These are phyloP conservation scores for Characodon lateralis DNA, from an alignment of 2,797 vertebrate species.

Conservation along the genomic window DNA sequence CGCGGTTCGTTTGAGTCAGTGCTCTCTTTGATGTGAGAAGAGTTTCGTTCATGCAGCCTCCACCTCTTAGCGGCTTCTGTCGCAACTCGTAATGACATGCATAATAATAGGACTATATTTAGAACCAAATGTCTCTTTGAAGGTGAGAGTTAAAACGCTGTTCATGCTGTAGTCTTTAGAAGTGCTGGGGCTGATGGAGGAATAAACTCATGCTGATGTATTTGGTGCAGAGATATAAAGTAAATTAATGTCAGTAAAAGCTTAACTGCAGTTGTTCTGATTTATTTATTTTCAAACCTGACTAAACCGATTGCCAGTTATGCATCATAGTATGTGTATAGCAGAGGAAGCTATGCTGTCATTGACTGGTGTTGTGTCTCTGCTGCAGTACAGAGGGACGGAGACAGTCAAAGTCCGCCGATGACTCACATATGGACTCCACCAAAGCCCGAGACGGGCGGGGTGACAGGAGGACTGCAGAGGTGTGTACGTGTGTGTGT, in stretches of 20 bases:
- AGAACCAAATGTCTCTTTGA: not conserved
- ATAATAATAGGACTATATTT: constrained; percentile 8
- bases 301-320: not conserved
- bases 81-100: constrained; percentile 9
- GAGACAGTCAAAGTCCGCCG: constrained; percentile 62
- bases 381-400: constrained; percentile 58
- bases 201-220: not conserved
- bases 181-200: not conserved
- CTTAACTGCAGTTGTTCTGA: not conserved
- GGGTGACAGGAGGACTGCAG: constrained; percentile 69
- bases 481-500: constrained; percentile 12
- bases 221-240: not conserved
- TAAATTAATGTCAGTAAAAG: not conserved
- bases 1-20: constrained; percentile 34
- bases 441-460: constrained; percentile 61
- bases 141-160: no score
- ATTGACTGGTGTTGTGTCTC: constrained; percentile 33
- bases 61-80: not conserved
- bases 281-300: not conserved
- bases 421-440: constrained; percentile 76
- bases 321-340: not conserved
- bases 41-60: constrained; percentile 13
- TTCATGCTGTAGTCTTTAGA: not conserved
- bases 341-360: constrained; percentile 12
- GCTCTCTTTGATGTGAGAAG: constrained; percentile 14